A percentile compares a stretch with the other conserved stretches of the same genome.
Evolutionary conservation across 2,113 vertebrate species (phyloP).

Genomic region (Nothoprocta perdicaria): DNA sequence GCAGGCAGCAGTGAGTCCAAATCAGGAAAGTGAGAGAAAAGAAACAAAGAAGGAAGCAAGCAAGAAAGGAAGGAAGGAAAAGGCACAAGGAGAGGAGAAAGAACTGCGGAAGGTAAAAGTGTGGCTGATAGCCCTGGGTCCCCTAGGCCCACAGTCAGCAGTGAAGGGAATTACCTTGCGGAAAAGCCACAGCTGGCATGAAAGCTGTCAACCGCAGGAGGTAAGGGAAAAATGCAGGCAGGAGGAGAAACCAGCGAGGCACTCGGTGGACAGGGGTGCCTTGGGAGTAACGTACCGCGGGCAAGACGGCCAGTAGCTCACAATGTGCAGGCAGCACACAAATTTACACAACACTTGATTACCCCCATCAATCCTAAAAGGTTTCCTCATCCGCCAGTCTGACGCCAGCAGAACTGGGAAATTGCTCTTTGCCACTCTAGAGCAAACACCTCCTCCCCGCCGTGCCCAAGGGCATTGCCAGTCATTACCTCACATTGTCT

Average conservation of each 20-base stretch:
- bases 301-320: background rate
- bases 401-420: background rate
- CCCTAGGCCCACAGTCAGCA: conserved; percentile 66
- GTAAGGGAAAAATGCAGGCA: conserved; percentile 56
- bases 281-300: conserved; percentile 11
- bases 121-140: conserved; percentile 58
- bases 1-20: background rate
- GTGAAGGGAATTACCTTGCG: conserved; percentile 30
- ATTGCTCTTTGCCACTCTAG: conserved; percentile 42
- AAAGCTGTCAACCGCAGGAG: conserved; percentile 48
- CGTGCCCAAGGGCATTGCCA: conserved; percentile 36
- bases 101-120: conserved; percentile 35
- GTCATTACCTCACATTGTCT: conserved; percentile 61
- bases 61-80: conserved; percentile 30
- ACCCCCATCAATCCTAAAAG: conserved; percentile 17
- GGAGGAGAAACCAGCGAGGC: conserved; percentile 35
- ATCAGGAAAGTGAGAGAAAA: background rate
- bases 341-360: conserved; percentile 43
- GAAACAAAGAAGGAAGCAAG: background rate
- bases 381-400: conserved; percentile 26
- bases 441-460: conserved; percentile 29
- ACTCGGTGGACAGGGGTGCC: conserved; percentile 20
- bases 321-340: background rate
- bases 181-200: conserved; percentile 68
- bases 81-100: background rate